Evolutionary conservation across 2,888 invertebrate species (phyloP).

Genomic region (Cenopis cana): DNA sequence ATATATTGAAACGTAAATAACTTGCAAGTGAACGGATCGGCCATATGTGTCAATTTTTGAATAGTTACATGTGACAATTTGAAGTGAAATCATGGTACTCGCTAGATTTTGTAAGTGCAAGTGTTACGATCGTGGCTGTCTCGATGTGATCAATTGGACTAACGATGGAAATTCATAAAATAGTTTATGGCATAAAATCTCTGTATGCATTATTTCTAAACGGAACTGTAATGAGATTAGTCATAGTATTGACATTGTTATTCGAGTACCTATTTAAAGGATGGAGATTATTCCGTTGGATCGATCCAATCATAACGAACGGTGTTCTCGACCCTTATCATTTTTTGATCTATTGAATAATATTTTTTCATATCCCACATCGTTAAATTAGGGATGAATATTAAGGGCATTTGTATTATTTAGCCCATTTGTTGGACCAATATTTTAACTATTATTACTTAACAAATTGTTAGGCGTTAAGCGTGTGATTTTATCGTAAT

Average conservation of each 20-base stretch:
- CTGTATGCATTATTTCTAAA: conserved; percentile 80
- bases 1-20: conserved; percentile 68
- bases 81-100: conserved; percentile 61
- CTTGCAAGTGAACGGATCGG: conserved; percentile 58
- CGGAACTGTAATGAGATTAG: conserved; percentile 84
- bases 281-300: conserved; percentile 81
- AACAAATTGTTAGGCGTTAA: conserved; percentile 85
- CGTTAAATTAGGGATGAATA: conserved; percentile 85
- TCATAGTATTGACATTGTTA: conserved; percentile 85
- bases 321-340: conserved; percentile 83
- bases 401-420: conserved; percentile 86
- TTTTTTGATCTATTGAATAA: conserved; percentile 85
- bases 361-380: conserved; percentile 85
- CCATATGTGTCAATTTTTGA: conserved; percentile 78
- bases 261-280: conserved; percentile 80
- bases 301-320: conserved; percentile 72
- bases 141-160: conserved; percentile 77
- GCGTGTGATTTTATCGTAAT: conserved; percentile 85
- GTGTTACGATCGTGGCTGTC: conserved; percentile 74
- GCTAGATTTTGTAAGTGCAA: conserved; percentile 70
- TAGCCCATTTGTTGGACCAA: conserved; percentile 86
- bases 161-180: conserved; percentile 68
- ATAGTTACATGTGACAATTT: conserved; percentile 66
- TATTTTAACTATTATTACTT: conserved; percentile 85
- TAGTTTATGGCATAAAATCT: conserved; percentile 75